Conservation (phyloP, 2,113 vertebrate genomes). For the Syngnathus typhle region DNA sequence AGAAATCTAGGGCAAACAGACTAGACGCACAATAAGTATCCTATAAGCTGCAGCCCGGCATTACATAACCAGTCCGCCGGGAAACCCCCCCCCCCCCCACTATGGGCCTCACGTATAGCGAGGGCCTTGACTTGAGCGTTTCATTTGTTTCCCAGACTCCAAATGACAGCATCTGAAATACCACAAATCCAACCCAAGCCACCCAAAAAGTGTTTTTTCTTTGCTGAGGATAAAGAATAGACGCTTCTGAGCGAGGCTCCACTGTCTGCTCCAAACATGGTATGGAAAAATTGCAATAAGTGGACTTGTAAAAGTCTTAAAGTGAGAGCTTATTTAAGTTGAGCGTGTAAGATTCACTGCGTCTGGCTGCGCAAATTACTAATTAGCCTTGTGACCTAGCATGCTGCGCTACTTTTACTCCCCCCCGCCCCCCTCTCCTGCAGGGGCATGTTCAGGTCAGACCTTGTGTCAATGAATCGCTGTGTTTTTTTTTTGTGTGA, state of each 20-base stretch:
- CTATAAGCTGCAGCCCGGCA: constrained; percentile 23
- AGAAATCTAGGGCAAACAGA: constrained; percentile 13
- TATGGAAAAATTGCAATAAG: background rate
- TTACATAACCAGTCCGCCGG: constrained; percentile 36
- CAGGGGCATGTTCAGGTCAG: constrained; percentile 19
- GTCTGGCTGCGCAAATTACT: constrained; percentile 31
- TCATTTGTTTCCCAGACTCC: background rate
- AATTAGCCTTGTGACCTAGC: constrained; percentile 55
- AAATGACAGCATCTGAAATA: no score
- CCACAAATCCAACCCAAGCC: no score
- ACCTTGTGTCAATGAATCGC: constrained; percentile 40
- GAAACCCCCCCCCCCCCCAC: constrained; percentile 11
- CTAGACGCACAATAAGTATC: constrained; percentile 26
- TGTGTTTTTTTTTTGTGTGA: constrained; percentile 26
- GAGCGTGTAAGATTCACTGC: constrained; percentile 13
- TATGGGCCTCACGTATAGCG: constrained; percentile 37
- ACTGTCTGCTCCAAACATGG: background rate
- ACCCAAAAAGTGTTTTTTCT: background rate
- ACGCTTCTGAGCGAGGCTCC: no score
- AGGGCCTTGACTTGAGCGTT: constrained; percentile 24
- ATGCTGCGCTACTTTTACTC: constrained; percentile 44
- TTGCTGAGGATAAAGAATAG: background rate
- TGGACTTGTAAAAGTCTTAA: background rate
- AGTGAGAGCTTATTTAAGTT: background rate
- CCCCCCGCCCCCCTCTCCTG: constrained; percentile 23